These are phyloP conservation scores for Prietella phreatophila DNA, from an alignment of 2,113 vertebrate species.

Conservation along the genomic window DNA sequence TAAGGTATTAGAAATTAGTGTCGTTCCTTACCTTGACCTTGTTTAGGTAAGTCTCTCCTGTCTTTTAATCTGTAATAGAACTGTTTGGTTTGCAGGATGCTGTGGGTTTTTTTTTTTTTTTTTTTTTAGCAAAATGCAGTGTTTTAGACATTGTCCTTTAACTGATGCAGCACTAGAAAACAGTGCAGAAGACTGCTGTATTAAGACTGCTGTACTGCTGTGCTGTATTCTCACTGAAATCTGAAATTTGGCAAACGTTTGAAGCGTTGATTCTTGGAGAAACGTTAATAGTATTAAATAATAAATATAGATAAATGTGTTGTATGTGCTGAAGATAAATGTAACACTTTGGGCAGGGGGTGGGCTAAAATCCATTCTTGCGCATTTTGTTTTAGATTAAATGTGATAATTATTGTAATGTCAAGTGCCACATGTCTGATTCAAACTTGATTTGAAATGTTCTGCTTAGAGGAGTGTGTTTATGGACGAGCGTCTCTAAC, in stretches of 20 bases:
- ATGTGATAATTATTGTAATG: neutral
- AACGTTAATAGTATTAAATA: neutral
- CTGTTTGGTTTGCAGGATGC: neutral
- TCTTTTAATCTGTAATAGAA: neutral
- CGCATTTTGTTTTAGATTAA: neutral
- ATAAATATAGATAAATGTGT: neutral
- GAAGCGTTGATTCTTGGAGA: neutral
- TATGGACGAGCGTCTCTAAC: neutral
- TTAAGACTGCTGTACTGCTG: too few relatives aligned
- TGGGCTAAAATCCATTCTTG: neutral
- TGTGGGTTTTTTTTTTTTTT: too few relatives aligned
- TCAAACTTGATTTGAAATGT: neutral
- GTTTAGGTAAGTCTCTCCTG: neutral
- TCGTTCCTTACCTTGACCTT: neutral
- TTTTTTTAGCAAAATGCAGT: neutral
- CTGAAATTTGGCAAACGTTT: neutral
- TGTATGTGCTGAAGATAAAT: neutral
- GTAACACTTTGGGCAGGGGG: neutral
- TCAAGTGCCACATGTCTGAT: neutral
- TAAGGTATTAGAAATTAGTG: neutral
- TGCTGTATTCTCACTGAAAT: too few relatives aligned
- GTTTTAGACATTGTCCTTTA: neutral
- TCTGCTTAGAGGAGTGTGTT: neutral
- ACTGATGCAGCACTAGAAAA: neutral
- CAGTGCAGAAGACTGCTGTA: neutral